Base-by-base conservation (phyloP, 2,113 vertebrate species). In the Mixornis gularis region DNA sequence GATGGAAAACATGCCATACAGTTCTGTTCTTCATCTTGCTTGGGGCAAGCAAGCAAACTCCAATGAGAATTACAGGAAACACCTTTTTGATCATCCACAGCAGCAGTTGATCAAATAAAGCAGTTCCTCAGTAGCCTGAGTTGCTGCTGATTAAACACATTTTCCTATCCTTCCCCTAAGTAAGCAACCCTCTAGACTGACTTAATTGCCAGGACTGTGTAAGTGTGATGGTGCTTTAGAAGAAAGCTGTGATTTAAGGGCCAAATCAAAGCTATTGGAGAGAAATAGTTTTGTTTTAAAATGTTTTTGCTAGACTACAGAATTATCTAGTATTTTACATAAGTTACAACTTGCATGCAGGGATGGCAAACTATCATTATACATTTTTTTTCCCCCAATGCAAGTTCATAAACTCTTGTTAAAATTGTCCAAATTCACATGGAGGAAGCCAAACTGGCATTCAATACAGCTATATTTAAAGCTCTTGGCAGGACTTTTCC, bases 351-450 rank as follows among this genome's bases (percentile, higher is more conserved):
- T 95, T 84, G 49, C 12, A 64, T n/a, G 69, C 18, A 60, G 1
- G 22, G 58, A 91, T 85, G 60, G 71, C 34, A 83, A 83, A 34
- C 74, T 71, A 29, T 72, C 79, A 58, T 77, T 91, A 49, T n/a
- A 26, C 26, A 3, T 38, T 49, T 74, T 81, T 69, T 77, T 85
- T 62, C 25, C 34, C 34, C 65, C 74, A 52, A 21, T 56, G 72
- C 36, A 93, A 90, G 85, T 93, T 95, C 81, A 93, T 95, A 91
- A 96, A 93, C 81, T 92, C 92, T 86, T 3, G 24, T 83, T 85
- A 79, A 93, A 95, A 41, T 73, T 73, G 63, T 93, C 70, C 73
- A 85, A 16, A 81, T 53, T 83, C 76, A 79, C 64, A 78, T 81
- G 74, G 44, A 71, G 24, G 41, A 87, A 91, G 93, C 92, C 94